A percentile compares a stretch with the other conserved stretches of the same genome.
phyloP scores from a whole-genome alignment of 2,888 invertebrate genomes.

The Hydraecia micacea region DNA sequence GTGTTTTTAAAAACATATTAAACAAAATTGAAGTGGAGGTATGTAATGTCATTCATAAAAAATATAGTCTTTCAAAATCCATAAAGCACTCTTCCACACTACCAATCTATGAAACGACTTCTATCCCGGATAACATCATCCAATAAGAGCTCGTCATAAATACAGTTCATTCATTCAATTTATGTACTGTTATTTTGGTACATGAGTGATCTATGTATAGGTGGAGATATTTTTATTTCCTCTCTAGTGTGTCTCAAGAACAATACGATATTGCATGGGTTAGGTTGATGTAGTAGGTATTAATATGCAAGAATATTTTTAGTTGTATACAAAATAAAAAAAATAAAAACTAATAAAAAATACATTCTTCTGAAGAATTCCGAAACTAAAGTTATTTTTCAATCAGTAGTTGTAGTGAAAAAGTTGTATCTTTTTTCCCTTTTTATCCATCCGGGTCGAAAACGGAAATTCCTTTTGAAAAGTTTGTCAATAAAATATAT shows the following conservation, averaged over 20 bases:
- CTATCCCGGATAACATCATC: constrained; percentile 7
- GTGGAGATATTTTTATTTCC: neutral
- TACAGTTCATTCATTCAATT: constrained; percentile 52
- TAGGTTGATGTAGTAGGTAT: neutral
- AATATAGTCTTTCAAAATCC: neutral
- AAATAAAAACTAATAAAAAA: neutral
- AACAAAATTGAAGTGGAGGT: neutral
- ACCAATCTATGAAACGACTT: constrained; percentile 11
- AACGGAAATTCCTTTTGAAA: neutral
- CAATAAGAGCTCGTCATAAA: constrained; percentile 41
- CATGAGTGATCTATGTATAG: neutral
- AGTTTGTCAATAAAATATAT: too few relatives aligned
- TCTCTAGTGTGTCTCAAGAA: neutral
- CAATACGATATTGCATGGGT: neutral
- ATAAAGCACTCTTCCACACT: too few relatives aligned
- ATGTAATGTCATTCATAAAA: too few relatives aligned
- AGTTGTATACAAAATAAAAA: too few relatives aligned
- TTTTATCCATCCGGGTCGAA: neutral
- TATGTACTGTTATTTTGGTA: constrained; percentile 22
- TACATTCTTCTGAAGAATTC: neutral
- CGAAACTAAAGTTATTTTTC: neutral
- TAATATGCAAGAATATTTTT: too few relatives aligned
- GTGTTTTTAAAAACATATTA: neutral
- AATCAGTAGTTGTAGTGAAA: neutral
- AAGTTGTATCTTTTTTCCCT: neutral